phyloP scores from a whole-genome alignment of 2,888 invertebrate genomes.

The Calephelis perditalis region DNA sequence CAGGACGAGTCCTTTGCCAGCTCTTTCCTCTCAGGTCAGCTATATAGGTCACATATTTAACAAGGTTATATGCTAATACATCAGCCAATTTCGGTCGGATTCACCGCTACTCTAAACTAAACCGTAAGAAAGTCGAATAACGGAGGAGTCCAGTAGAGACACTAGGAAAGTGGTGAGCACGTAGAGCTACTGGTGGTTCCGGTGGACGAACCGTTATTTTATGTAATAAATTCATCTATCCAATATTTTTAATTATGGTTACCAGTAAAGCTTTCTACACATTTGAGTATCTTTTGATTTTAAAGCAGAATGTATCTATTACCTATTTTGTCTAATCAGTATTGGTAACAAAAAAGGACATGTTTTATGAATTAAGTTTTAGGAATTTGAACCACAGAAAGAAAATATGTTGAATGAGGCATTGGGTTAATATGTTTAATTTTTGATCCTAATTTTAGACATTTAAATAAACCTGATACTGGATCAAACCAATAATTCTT shows the following conservation, averaged over 20 bases:
- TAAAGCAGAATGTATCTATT: too few species aligned
- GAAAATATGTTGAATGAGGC: too few species aligned
- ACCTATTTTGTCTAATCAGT: neutral
- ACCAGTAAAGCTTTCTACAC: neutral
- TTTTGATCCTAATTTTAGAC: too few species aligned
- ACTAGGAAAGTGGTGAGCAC: neutral
- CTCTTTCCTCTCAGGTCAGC: constrained; percentile 87
- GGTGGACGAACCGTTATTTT: neutral
- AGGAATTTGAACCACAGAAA: too few species aligned
- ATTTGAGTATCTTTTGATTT: too few species aligned
- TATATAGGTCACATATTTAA: constrained; percentile 4
- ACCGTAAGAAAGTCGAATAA: constrained; percentile 5
- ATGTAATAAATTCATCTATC: neutral
- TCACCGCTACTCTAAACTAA: constrained; percentile 8
- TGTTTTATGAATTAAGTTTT: too few species aligned
- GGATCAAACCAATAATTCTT: too few species aligned
- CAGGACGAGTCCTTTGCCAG: constrained; percentile 90
- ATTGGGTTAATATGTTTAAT: too few species aligned
- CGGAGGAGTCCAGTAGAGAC: neutral
- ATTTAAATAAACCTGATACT: too few species aligned
- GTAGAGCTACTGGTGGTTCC: neutral
- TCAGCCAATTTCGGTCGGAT: constrained; percentile 5
- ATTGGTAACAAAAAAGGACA: too few species aligned
- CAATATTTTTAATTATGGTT: constrained; percentile 5
- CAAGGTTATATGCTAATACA: constrained; percentile 7